A percentile compares a stretch with the other conserved stretches of the same genome.
Conservation (phyloP, 2,797 vertebrate genomes). For the Sebastes iracundus region DNA sequence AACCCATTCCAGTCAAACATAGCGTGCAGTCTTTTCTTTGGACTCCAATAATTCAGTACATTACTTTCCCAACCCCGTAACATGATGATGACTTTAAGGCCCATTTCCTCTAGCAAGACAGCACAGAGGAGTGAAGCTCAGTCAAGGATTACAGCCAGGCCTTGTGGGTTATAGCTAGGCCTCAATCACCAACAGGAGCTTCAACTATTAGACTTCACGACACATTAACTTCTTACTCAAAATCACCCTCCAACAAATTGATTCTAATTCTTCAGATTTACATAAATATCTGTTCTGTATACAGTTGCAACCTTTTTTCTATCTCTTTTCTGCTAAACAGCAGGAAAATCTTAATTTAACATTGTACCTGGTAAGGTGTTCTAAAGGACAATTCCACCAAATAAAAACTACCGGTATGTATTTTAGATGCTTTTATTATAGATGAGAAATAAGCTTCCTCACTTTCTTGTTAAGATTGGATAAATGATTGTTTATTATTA, state of each 20-base stretch:
- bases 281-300: fast-evolving
- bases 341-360: not conserved
- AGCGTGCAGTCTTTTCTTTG: not conserved
- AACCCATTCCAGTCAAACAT: not conserved
- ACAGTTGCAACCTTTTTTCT: not conserved
- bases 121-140: not conserved
- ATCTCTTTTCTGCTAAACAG: not conserved
- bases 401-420: not conserved
- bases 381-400: not conserved
- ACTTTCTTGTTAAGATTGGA: too few relatives aligned
- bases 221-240: not conserved
- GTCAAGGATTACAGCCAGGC: not conserved
- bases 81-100: not conserved
- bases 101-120: not conserved
- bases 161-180: not conserved
- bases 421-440: too few relatives aligned
- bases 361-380: not conserved
- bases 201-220: not conserved
- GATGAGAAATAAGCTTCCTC: too few relatives aligned
- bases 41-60: not conserved
- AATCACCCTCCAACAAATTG: not conserved
- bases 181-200: not conserved
- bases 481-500: too few relatives aligned
- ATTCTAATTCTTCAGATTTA: not conserved
- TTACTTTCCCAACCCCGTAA: not conserved